Evolutionary conservation across 1,140 invertebrate genomes (phyloP), one percentile per base, ranked within the genome.

Genomic region (Drosophila littoralis): DNA sequence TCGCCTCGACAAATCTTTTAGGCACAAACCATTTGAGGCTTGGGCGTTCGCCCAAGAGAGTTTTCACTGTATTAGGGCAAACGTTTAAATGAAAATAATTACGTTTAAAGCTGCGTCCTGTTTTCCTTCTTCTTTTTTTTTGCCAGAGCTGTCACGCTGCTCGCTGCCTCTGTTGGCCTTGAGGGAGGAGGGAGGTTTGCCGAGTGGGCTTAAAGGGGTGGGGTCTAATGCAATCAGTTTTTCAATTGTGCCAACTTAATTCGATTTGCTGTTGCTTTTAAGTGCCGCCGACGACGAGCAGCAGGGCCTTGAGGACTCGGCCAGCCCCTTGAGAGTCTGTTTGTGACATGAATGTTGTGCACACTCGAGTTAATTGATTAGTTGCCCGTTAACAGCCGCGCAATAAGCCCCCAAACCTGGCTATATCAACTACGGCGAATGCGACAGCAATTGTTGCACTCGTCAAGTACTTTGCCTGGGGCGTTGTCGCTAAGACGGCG

Each of bases 291-390:
- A 6, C 22, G 22, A 9, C 22, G 22, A 22, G 22, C 22, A 22
- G 22, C 48, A 36, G 33, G 50, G 51, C 51, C 51, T 35, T 33
- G 28, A 68, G 64, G 64, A 72, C 38, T 22, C 17, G 45, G 22
- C 42, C 32, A 28, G 45, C 35, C 9, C 17, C 15, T 35, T 22
- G 9, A 15, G 6, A 67, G 28, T 68, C 57, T 64, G 57, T 64
- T 54, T 68, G 59, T 65, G 54, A 54, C 50, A 50, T 42, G 10
- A 55, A 42, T 67, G 51, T 73, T 43, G 48, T 67, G 66, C 64
- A 59, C 79, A 86, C 82, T 86, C 17, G 68, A 88, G 83, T 77
- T 88, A 86, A 86, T 88, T 86, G 82, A 86, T 86, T 88, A 83
- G 78, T 86, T 43, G 65, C 54, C 59, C 40, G 43, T 38, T 12